Base-by-base conservation (phyloP, 2,888 invertebrate genomes). In the Pseudococcus longispinus region DNA sequence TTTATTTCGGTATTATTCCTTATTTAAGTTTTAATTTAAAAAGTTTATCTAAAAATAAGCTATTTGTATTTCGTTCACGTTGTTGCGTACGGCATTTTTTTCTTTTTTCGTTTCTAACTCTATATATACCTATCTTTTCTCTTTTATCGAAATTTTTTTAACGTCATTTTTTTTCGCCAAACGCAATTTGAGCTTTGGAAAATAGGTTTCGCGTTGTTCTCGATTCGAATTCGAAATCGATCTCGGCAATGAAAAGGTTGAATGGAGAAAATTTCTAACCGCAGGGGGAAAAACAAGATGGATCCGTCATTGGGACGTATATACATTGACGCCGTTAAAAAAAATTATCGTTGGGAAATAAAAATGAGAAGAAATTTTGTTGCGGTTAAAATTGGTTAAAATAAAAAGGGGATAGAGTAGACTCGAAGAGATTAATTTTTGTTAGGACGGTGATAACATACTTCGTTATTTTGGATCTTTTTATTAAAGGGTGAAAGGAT, bases 361-460 rank as follows among this genome's bases (percentile, higher is more conserved):
- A 74, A 37, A 42, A 80, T 80, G 29, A 80, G 37, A 80, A 80
- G 77, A 80, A 80, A 80, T 80, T 42, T 20, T 32, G 42, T 26
- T 37, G 37, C 37, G 83, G 46, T 84, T 84, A 20, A 65, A 84
- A 60, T 84, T 60, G 60, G 60, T 37, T 60, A 60, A 37, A 84
- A 55, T 51, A 55, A 60, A 84, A 55, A 83, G 29, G 29, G 44
- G 44, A 55, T 26, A 83, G 26, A 23, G 83, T 83, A 60, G 37
- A 65, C 84, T 84, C 84, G 15, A 23, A 65, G 84, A 84, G 84
- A 84, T 84, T 84, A 84, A 84, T 84, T 84, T 80, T 84, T 84
- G 84, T 84, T 84, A 26, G 51, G 37, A 60, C 37, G 60, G 84
- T 84, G 84, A 84, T 84, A 84, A 84, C 84, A 55, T 65, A 37